phyloP scores from a whole-genome alignment of 2,797 vertebrate genomes.

The Smutsia temminckii region DNA sequence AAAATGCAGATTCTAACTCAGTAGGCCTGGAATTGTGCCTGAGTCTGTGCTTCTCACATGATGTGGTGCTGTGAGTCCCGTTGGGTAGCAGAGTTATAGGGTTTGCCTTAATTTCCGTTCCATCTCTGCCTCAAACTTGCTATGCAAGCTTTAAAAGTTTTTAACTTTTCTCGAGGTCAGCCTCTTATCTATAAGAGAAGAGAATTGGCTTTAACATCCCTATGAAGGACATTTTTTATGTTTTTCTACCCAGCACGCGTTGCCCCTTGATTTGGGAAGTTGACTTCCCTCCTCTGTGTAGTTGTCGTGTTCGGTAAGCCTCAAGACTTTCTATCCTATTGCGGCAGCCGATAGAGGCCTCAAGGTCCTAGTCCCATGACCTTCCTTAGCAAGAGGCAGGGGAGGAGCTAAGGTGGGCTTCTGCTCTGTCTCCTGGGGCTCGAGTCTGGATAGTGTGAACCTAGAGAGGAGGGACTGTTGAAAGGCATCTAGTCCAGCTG shows the following conservation, averaged over 20 bases:
- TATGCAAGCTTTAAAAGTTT: neutral
- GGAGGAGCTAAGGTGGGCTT: neutral
- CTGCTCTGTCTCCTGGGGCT: neutral
- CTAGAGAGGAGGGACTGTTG: neutral
- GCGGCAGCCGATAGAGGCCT: rapidly evolving
- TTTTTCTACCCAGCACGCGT: neutral
- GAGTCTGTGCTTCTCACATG: neutral
- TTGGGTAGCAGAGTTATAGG: neutral
- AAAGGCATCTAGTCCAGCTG: rapidly evolving
- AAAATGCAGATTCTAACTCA: neutral
- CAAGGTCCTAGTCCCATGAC: rapidly evolving
- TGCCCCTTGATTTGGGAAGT: neutral
- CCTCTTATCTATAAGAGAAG: neutral
- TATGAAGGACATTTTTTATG: neutral
- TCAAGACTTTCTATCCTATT: rapidly evolving
- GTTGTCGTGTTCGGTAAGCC: neutral
- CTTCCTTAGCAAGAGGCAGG: neutral
- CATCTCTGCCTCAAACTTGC: neutral
- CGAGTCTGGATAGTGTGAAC: neutral
- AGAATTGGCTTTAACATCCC: neutral
- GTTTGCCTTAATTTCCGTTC: neutral
- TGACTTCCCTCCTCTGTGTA: neutral
- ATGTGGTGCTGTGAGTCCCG: neutral
- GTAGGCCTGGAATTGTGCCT: neutral
- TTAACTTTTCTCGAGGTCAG: neutral